Conservation (phyloP, 2,113 vertebrate genomes). For the Onychorhynchus coronatus region DNA sequence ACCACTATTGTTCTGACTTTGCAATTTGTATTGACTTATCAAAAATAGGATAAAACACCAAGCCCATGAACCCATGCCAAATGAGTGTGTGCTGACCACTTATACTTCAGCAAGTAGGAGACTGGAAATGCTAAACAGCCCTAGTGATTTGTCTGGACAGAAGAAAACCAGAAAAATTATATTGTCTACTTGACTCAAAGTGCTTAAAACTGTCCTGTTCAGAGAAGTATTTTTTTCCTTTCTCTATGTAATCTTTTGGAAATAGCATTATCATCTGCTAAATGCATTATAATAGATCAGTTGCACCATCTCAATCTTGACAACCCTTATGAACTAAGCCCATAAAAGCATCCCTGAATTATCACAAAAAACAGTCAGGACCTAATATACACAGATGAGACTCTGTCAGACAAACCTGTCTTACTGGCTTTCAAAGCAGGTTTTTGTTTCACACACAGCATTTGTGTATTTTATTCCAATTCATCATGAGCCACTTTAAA, state of each 20-base stretch:
- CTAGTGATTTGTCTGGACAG: not conserved
- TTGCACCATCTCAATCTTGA: not conserved
- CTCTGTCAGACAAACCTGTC: not conserved
- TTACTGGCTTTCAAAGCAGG: not conserved
- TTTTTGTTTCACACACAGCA: not conserved
- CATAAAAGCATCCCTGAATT: not conserved
- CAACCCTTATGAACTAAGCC: not conserved
- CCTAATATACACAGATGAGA: accelerated
- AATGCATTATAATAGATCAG: not conserved
- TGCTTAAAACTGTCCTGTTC: not conserved
- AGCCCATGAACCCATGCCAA: not conserved
- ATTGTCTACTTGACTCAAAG: not conserved
- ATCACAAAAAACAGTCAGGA: not conserved
- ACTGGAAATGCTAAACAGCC: not conserved
- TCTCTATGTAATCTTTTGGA: not conserved
- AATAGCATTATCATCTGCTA: not conserved
- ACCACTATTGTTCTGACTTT: not conserved
- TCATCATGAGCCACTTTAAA: not conserved
- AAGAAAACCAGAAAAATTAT: not conserved
- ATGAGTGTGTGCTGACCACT: not conserved
- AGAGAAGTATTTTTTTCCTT: not conserved
- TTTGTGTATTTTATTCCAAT: not conserved
- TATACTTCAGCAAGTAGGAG: not conserved
- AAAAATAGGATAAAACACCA: not conserved
- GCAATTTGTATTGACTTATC: not conserved